Percentiles rank a stretch among this genome's conserved stretches.
Conservation (phyloP, 2,797 vertebrate species). For the Lacerta viridis region DNA sequence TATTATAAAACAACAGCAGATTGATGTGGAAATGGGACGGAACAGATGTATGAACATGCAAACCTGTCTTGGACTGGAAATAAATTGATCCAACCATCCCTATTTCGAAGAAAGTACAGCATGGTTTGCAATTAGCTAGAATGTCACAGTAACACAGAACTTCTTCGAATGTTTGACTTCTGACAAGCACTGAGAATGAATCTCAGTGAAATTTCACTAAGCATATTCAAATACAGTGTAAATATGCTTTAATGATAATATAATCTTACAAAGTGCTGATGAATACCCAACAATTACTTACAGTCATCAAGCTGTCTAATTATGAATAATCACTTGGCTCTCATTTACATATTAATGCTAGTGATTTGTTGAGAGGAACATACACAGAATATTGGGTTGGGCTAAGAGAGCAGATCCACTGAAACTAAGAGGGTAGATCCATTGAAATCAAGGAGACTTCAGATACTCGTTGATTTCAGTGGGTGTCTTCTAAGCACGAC, state of each 20-base stretch:
- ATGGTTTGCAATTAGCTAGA: background rate
- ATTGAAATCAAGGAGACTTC: background rate
- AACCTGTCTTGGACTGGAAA: background rate
- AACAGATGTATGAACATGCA: background rate
- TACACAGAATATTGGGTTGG: constrained; percentile 41
- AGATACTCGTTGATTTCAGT: background rate
- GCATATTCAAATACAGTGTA: constrained; percentile 57
- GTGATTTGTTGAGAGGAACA: constrained; percentile 50
- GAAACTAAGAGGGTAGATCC: no score
- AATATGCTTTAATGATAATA: constrained; percentile 59
- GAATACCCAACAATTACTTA: constrained; percentile 65
- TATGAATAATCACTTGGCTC: constrained; percentile 61
- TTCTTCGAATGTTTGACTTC: constrained; percentile 20
- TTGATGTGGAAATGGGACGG: background rate
- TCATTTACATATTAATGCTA: constrained; percentile 42
- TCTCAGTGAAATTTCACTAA: constrained; percentile 51
- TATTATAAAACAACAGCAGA: background rate
- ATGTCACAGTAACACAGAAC: background rate
- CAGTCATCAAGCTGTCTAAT: constrained; percentile 68
- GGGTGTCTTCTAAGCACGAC: background rate
- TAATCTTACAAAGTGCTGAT: constrained; percentile 59
- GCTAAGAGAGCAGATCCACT: background rate
- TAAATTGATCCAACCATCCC: background rate
- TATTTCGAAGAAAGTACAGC: background rate
- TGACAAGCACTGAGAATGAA: constrained; percentile 40